These are phyloP conservation scores for Armadillidium nasatum DNA, from an alignment of 1,140 invertebrate species.

Conservation along the genomic window DNA sequence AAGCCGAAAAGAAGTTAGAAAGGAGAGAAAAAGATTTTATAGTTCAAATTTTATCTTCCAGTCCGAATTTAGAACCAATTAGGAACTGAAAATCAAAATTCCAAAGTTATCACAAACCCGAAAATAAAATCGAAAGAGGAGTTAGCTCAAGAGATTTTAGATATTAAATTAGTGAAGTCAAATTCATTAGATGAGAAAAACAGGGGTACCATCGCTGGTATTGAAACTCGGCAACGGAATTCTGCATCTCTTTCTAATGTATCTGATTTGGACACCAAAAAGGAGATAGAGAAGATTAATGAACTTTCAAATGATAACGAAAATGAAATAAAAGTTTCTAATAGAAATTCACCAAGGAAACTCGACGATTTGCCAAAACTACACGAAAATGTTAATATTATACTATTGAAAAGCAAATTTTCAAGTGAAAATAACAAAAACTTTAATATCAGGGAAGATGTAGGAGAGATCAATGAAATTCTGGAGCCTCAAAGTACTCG, in stretches of 20 bases:
- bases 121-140: neutral
- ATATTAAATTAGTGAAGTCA: neutral
- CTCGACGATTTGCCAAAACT: neutral
- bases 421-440: neutral
- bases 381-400: neutral
- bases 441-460: neutral
- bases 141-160: constrained; percentile 1
- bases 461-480: no score
- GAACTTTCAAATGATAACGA: neutral
- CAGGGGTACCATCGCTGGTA: neutral
- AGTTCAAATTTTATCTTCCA: neutral
- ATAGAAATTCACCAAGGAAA: neutral
- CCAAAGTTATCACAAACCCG: neutral
- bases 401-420: neutral
- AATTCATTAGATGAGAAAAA: neutral
- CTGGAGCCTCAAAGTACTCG: no score
- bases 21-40: neutral
- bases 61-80: neutral
- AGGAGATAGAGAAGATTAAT: neutral
- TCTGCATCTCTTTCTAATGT: neutral
- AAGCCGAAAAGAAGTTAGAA: neutral
- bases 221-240: neutral
- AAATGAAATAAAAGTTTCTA: neutral
- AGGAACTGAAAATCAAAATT: neutral
- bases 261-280: neutral